Evolutionary conservation across 2,113 vertebrate genomes (phyloP), one percentile per base, ranked within the genome.

Genomic region (Microtus ochrogaster): DNA sequence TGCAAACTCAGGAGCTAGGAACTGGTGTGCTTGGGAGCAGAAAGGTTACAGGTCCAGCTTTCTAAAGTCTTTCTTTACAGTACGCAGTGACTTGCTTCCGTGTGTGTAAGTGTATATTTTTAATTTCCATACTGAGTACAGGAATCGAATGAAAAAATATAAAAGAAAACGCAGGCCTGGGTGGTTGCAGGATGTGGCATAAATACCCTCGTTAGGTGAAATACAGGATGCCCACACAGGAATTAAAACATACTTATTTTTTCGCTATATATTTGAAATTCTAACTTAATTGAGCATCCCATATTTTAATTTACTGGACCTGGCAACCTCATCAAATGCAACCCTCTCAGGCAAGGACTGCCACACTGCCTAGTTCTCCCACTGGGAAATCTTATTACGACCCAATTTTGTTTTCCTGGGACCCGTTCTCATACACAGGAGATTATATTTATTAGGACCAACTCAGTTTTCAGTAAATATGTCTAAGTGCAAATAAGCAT

Each of bases 1-100:
- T 97, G 47, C 95, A 94, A 92, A 77, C 81, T 92, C 39, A 97
- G 58, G 24, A 98, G 95, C 90, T 65, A 58, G 91, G 87, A 90
- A 81, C 58, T 88, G 87, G 14, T 92, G 87, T 96, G 94, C 86
- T 78, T 96, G n/a, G 96, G 89, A 96, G 89, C 92, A 91, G 74
- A 78, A 22, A 68, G 84, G 36, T 89, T 66, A 26, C 17, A n/a
- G 13, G 52, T 39, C 61, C 94, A 92, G 68, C 49, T 61, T 90
- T 93, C 63, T 0, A 28, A 58, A 52, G 33, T 36, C 30, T 68
- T 58, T 41, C 66, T 44, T 90, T 73, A 22, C 83, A 68, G 66
- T 86, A 33, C 19, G 24, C 63, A 36, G 1, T 86, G 83, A 58
- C 33, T 72, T 82, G 19, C 55, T 16, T 61, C 7, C 4, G 0